Evolutionary conservation across 2,888 invertebrate species (phyloP), one percentile per base, ranked within the genome.

Genomic region (Serripes groenlandicus): DNA sequence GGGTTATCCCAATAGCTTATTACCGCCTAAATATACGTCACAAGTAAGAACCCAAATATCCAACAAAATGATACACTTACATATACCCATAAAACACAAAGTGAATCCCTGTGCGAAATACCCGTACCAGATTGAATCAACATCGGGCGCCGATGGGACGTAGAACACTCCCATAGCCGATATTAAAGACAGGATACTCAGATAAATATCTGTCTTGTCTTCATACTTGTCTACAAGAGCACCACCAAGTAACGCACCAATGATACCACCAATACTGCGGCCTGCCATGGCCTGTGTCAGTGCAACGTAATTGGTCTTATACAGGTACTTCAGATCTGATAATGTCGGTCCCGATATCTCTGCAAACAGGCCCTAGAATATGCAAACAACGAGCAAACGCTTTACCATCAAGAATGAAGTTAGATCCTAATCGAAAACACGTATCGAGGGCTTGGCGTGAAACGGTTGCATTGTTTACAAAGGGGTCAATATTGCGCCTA

Each of bases 301-400:
- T 5, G 70, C 32, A 28, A 71, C 77, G 30, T 71, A 77, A 28
- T 26, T 49, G 11, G 77, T 71, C 15, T 62, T 70, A 62, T 71
- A 77, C 5, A 71, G 52, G 26, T 71, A 58, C 35, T 77, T 77
- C 26, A 77, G 37, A 26, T 77, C 77, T 37, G 70, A 62, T 60
- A 77, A 49, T 2, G 77, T 77, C 34, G 77, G 71, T 35, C 70
- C 77, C 2, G 77, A 60, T 30, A 77, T 77, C 32, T 70, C 62
- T 11, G 32, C 21, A 49, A 42, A 77, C 7, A 77, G 15, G 1
- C 77, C 77, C 77, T 77, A n/a, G n/a, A n/a, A n/a, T n/a, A n/a
- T n/a, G n/a, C n/a, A n/a, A n/a, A n/a, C n/a, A n/a, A n/a, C n/a
- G n/a, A n/a, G n/a, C n/a, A n/a, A n/a, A n/a, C n/a, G n/a, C n/a